Evolutionary conservation across 1,140 invertebrate genomes (phyloP).

Genomic region (Hypsibius dujardini): DNA sequence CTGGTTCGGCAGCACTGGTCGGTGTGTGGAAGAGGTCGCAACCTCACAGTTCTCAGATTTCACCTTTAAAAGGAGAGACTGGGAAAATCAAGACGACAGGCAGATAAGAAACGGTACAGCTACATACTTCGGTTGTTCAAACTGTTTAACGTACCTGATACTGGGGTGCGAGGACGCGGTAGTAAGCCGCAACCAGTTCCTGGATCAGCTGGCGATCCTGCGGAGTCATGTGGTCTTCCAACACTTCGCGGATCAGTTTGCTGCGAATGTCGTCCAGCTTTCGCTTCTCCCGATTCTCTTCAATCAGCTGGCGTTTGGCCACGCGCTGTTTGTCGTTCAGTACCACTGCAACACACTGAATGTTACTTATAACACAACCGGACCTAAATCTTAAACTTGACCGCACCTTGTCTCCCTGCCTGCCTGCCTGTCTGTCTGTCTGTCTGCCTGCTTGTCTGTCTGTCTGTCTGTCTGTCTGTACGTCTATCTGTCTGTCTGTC

Average conservation of each 20-base stretch:
- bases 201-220: conserved; percentile 26
- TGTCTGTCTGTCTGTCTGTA: too few species aligned
- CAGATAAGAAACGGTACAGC: neutral
- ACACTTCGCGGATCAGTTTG: neutral
- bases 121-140: neutral
- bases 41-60: too few species aligned
- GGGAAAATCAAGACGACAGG: conserved; percentile 11
- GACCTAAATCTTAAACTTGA: too few species aligned
- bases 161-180: neutral
- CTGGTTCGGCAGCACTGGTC: conserved; percentile 11
- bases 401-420: too few species aligned
- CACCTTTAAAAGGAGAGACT: neutral
- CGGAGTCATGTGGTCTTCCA: conserved; percentile 24
- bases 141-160: conserved; percentile 20
- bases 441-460: too few species aligned
- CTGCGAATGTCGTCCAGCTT: conserved; percentile 21
- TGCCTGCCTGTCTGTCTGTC: too few species aligned
- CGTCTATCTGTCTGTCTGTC: too few species aligned
- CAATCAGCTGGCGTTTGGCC: conserved; percentile 34
- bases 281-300: conserved; percentile 31
- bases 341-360: conserved; percentile 28
- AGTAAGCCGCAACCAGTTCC: conserved; percentile 27
- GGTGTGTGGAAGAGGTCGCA: neutral
- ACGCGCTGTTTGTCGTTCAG: conserved; percentile 32
- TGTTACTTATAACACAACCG: too few species aligned